phyloP scores from a whole-genome alignment of 2,113 vertebrate species.

The Lathamus discolor region DNA sequence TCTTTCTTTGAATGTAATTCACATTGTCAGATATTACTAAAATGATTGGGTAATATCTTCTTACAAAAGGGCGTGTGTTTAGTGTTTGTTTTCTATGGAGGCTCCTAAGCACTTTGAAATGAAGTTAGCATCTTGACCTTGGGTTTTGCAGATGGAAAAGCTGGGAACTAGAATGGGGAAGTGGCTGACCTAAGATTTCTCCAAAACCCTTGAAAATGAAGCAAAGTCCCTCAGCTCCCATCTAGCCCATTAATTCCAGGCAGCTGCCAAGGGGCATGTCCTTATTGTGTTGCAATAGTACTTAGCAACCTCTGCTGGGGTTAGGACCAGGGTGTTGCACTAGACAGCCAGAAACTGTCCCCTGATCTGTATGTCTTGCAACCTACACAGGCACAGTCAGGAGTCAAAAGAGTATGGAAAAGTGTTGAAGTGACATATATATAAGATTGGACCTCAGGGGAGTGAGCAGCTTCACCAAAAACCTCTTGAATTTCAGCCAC shows the following conservation, averaged over 20 bases:
- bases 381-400: not conserved
- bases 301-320: not conserved
- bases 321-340: accelerated
- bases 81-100: not conserved
- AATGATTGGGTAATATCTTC: not conserved
- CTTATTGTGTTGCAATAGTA: not conserved
- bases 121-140: not conserved
- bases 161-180: not conserved
- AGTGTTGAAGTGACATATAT: not conserved
- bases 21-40: not conserved
- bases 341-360: not conserved
- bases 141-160: not conserved
- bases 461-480: not conserved
- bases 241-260: not conserved
- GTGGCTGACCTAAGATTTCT: not conserved
- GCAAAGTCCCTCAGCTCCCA: not conserved
- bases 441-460: not conserved
- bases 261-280: not conserved
- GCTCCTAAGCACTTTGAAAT: not conserved
- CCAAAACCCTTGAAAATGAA: not conserved
- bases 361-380: not conserved
- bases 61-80: not conserved
- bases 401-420: not conserved
- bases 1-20: not conserved
- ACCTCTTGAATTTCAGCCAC: not conserved